phyloP scores from a whole-genome alignment of 2,888 invertebrate genomes.

The Seira musarum region DNA sequence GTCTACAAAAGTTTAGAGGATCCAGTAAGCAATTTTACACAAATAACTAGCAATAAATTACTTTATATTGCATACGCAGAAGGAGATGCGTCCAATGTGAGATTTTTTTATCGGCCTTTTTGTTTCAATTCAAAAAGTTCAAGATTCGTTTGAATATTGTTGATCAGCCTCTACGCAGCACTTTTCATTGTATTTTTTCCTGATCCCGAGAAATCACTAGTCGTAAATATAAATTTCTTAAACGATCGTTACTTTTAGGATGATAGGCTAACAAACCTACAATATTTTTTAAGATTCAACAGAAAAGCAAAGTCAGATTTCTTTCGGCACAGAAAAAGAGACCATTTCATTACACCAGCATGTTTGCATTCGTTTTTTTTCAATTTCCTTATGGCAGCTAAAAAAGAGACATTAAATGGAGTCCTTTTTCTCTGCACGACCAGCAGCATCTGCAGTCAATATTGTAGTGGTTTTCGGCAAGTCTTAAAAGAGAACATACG shows the following conservation, averaged over 20 bases:
- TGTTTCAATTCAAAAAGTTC: slow-evolving; percentile 26
- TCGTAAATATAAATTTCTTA: slow-evolving; percentile 5
- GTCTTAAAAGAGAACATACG: background rate
- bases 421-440: slow-evolving; percentile 12
- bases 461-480: background rate
- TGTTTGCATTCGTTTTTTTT: slow-evolving; percentile 17
- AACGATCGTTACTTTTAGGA: no score
- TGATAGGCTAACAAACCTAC: no score
- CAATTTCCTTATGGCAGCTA: slow-evolving; percentile 49
- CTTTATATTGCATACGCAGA: background rate
- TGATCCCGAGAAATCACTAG: slow-evolving; percentile 58
- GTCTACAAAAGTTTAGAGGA: slow-evolving; percentile 30
- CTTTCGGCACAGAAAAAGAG: slow-evolving; percentile 33
- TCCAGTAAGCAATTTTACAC: slow-evolving; percentile 47
- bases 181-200: slow-evolving; percentile 48
- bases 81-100: background rate
- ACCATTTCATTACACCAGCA: slow-evolving; percentile 15
- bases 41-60: background rate
- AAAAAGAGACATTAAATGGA: slow-evolving; percentile 31
- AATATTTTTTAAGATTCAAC: slow-evolving; percentile 10
- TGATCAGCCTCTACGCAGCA: slow-evolving; percentile 58
- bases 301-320: background rate
- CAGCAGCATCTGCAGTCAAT: background rate
- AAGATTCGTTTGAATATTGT: background rate
- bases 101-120: slow-evolving; percentile 42